Evolutionary conservation across 2,797 vertebrate species (phyloP).

Genomic region (Tolypeutes matacus): DNA sequence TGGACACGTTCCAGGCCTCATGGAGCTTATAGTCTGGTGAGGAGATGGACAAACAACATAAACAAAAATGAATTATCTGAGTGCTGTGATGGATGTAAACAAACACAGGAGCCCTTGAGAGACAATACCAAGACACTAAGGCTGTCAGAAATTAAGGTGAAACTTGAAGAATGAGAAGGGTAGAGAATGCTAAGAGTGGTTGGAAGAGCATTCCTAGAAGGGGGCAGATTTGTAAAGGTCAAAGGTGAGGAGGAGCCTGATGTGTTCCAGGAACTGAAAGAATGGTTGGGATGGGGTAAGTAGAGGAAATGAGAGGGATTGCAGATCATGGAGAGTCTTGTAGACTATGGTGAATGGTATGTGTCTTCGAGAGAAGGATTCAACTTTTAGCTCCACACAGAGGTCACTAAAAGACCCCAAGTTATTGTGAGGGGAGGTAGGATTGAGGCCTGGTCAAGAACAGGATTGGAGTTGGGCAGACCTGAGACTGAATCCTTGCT

Average conservation of each 20-base stretch:
- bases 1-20: background rate
- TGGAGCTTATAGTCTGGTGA: background rate
- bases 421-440: background rate
- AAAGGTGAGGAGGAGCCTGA: background rate
- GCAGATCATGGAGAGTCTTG: rapidly evolving
- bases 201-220: background rate
- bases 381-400: background rate
- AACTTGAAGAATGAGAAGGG: background rate
- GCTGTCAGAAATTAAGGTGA: background rate
- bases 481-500: background rate
- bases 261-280: background rate
- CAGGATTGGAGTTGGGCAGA: background rate
- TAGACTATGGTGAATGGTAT: background rate
- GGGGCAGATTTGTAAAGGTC: background rate
- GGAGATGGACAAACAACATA: background rate
- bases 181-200: background rate
- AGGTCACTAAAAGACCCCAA: background rate
- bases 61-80: background rate
- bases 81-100: background rate
- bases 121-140: background rate
- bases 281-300: background rate
- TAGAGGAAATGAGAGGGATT: background rate
- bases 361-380: background rate
- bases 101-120: background rate
- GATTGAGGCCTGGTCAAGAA: background rate